Conservation (phyloP, 2,888 invertebrate species). For the Apodemia hepburni region DNA sequence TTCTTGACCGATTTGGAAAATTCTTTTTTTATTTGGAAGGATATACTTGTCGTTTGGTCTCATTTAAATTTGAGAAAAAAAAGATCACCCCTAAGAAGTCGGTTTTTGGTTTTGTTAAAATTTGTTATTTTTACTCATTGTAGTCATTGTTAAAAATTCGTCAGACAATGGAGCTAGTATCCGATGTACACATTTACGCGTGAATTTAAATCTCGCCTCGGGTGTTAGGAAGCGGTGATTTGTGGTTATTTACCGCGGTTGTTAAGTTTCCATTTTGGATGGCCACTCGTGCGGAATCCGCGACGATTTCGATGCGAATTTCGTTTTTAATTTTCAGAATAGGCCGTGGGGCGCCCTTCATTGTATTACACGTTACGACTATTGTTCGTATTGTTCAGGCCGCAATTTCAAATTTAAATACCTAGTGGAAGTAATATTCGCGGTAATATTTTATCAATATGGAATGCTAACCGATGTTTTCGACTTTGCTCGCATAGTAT, state of each 20-base stretch:
- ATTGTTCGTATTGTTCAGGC: conserved; percentile 28
- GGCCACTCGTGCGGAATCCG: conserved; percentile 65
- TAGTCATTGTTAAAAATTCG: neutral
- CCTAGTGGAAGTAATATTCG: conserved; percentile 29
- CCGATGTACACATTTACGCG: conserved; percentile 57
- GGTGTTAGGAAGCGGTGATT: conserved; percentile 75
- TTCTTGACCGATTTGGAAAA: too few relatives aligned
- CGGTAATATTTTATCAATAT: conserved; percentile 16
- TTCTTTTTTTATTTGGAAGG: too few relatives aligned
- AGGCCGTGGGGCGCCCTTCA: conserved; percentile 41
- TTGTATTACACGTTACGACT: conserved; percentile 29
- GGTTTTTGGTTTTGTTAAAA: too few relatives aligned
- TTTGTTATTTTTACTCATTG: neutral
- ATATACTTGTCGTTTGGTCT: too few relatives aligned
- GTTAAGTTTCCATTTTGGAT: conserved; percentile 73
- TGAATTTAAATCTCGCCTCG: conserved; percentile 74
- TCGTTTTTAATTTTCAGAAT: conserved; percentile 72
- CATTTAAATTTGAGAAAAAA: too few relatives aligned
- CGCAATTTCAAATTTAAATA: conserved; percentile 33
- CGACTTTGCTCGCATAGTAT: neutral
- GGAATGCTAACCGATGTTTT: neutral
- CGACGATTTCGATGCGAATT: conserved; percentile 66
- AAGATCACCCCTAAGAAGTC: too few relatives aligned
- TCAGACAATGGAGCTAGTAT: conserved; percentile 44
- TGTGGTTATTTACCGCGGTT: conserved; percentile 78